Base-by-base conservation (phyloP, 2,888 invertebrate genomes). In the Polydesmus complanatus region DNA sequence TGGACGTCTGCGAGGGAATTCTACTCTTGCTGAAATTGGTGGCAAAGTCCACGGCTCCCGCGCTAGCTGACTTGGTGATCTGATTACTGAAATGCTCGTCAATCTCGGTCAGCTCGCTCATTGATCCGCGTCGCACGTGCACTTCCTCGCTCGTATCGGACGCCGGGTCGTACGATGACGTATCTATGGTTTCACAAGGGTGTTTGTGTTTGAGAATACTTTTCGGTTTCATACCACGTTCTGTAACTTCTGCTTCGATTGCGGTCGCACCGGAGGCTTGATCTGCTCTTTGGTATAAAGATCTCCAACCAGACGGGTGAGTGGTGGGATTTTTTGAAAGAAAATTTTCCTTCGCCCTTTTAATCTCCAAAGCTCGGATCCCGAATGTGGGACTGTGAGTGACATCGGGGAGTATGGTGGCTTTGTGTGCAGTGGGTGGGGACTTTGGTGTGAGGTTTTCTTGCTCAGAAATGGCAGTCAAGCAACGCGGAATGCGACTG, bases 61-160 rank as follows among this genome's bases (percentile, higher is more conserved):
- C 57, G 21, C 61, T 61, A 8, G 61, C 61, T 0, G 61, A 61
- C 27, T 61, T 61, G 14, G 57, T 18, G 27, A 58, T 58, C n/a
- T 27, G 51, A 26, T 14, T 27, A 26, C 21, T 54, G 11, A 51
- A 47, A 8, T 21, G 18, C 23, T 53, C 53, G 23, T 53, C 53
- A 11, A 19, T 18, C 25, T 55, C 26, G 49, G 5, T n/a, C 23
- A 2, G 2, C 25, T 53, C 22, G 21, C 21, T 18, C n/a, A n/a
- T n/a, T n/a, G n/a, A n/a, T n/a, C n/a, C n/a, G n/a, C n/a, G n/a
- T n/a, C n/a, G n/a, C n/a, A n/a, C n/a, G n/a, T n/a, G n/a, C n/a
- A n/a, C n/a, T n/a, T n/a, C n/a, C n/a, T n/a, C n/a, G n/a, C n/a
- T n/a, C n/a, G n/a, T n/a, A 53, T 53, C 3, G 23, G 22, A 22